Percentiles rank a stretch among this genome's conserved stretches.
phyloP scores from a whole-genome alignment of 2,113 vertebrate genomes.

The Camelus dromedarius region DNA sequence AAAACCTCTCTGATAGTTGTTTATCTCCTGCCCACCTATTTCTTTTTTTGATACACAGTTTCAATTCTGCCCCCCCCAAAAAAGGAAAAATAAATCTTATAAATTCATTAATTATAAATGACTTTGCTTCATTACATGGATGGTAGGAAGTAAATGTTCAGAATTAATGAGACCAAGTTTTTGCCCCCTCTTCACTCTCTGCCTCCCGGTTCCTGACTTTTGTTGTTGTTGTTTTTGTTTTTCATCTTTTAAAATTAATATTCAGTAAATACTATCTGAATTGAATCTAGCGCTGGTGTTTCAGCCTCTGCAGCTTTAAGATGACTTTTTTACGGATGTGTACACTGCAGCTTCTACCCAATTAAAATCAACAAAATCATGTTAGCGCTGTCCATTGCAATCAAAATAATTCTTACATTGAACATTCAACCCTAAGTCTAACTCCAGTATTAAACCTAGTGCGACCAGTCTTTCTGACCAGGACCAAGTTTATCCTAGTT shows the following conservation, averaged over 20 bases:
- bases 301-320: neutral
- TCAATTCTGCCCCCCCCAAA: neutral
- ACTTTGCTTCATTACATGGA: neutral
- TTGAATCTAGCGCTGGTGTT: neutral
- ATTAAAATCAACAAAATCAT: conserved; percentile 9
- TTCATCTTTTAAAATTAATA: neutral
- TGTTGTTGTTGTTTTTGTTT: neutral
- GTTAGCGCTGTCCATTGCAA: neutral
- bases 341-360: neutral
- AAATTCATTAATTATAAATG: conserved; percentile 9
- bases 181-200: neutral
- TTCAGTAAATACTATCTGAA: neutral
- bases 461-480: neutral
- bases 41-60: neutral
- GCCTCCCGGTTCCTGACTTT: neutral
- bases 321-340: neutral
- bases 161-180: neutral
- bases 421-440: neutral
- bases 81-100: neutral
- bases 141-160: neutral
- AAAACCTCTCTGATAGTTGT: neutral
- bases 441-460: neutral
- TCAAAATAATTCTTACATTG: neutral
- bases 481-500: neutral
- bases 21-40: neutral